Percentiles rank a stretch among this genome's conserved stretches.
Conservation (phyloP, 2,888 invertebrate genomes). For the Chalcis sispes region DNA sequence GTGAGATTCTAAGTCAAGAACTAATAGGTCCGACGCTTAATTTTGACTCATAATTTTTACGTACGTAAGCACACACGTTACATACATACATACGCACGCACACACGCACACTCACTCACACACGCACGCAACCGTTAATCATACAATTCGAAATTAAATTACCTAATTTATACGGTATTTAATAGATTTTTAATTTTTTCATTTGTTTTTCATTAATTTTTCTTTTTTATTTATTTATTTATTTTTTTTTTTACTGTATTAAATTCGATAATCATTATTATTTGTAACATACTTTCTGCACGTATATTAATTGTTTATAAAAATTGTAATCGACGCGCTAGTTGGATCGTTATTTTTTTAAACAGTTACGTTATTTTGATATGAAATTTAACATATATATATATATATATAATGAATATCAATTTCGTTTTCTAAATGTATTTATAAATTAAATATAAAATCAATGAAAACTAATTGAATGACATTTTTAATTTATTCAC, state of each 20-base stretch:
- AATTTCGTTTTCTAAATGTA: not conserved
- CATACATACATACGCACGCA: not conserved
- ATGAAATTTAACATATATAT: slow-evolving; percentile 12
- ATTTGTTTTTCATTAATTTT: too few species aligned
- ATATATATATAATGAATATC: not conserved
- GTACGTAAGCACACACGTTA: not conserved
- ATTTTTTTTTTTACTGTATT: not conserved
- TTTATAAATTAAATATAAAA: not conserved
- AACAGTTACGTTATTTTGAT: too few species aligned
- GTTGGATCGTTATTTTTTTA: too few species aligned
- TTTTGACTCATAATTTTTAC: slow-evolving; percentile 8
- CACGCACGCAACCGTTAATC: slow-evolving; percentile 57
- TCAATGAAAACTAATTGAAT: too few species aligned
- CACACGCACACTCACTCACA: slow-evolving; percentile 58
- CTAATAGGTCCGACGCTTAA: slow-evolving; percentile 28
- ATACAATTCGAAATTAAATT: slow-evolving; percentile 43
- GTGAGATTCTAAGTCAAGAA: slow-evolving; percentile 53
- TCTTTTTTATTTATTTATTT: too few species aligned
- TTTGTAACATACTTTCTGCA: not conserved
- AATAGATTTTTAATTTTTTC: slow-evolving; percentile 23
- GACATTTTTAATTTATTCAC: too few species aligned
- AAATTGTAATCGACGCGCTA: not conserved
- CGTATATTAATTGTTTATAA: too few species aligned
- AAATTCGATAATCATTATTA: not conserved
- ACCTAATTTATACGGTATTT: slow-evolving; percentile 50